Evolutionary conservation across 2,888 invertebrate genomes (phyloP).

Genomic region (Allacma fusca): DNA sequence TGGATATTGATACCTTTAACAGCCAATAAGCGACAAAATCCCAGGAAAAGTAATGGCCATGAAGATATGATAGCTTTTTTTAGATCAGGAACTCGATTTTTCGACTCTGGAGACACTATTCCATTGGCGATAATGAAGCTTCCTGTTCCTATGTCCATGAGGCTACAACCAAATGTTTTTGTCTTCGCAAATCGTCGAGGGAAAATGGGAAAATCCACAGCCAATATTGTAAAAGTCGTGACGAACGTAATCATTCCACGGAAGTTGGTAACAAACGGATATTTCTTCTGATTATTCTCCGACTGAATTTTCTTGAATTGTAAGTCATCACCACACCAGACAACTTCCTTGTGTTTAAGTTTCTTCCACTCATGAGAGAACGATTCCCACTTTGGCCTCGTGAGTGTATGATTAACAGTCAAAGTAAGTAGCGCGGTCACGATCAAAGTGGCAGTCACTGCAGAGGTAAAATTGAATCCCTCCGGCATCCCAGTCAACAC

Average conservation of each 20-base stretch:
- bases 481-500: conserved; percentile 38
- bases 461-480: neutral
- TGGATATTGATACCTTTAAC: conserved; percentile 61
- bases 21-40: conserved; percentile 68
- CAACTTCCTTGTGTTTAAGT: conserved; percentile 45
- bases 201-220: conserved; percentile 90
- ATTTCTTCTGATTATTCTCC: conserved; percentile 29
- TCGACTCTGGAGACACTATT: conserved; percentile 72
- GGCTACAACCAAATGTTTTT: conserved; percentile 80
- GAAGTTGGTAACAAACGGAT: conserved; percentile 70
- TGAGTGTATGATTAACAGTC: conserved; percentile 54
- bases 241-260: conserved; percentile 77
- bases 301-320: neutral
- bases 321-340: conserved; percentile 34
- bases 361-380: conserved; percentile 47
- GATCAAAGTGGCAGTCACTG: conserved; percentile 32
- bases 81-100: conserved; percentile 63
- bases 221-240: conserved; percentile 84
- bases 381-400: conserved; percentile 53
- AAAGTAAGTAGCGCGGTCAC: conserved; percentile 48
- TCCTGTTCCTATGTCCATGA: conserved; percentile 97
- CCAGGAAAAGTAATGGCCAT: conserved; percentile 70
- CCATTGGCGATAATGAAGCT: conserved; percentile 84
- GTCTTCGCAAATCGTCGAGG: conserved; percentile 89
- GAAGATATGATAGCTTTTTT: conserved; percentile 63